Evolutionary conservation across 2,888 invertebrate genomes (phyloP).

Genomic region (Eulithis prunata): DNA sequence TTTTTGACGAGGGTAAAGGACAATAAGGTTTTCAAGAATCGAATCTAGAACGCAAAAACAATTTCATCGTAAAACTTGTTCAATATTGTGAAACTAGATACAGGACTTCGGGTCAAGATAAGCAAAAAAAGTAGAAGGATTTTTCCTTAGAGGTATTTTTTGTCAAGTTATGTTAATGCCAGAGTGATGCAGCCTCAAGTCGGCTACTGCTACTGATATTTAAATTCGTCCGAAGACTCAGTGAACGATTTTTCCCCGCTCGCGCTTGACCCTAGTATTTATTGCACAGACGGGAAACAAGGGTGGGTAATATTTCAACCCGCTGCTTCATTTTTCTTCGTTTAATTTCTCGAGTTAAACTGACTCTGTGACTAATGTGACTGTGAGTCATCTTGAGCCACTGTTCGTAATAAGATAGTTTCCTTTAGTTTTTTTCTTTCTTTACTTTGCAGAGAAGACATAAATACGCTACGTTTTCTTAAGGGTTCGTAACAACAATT

Average conservation of each 20-base stretch:
- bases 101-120: slow-evolving; percentile 57
- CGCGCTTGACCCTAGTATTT: slow-evolving; percentile 56
- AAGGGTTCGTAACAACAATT: slow-evolving; percentile 39
- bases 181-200: slow-evolving; percentile 66
- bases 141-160: slow-evolving; percentile 70
- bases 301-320: slow-evolving; percentile 51
- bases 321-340: slow-evolving; percentile 48
- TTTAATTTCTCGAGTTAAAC: slow-evolving; percentile 44
- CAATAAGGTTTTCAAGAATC: slow-evolving; percentile 32
- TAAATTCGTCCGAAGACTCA: slow-evolving; percentile 68
- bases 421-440: slow-evolving; percentile 21
- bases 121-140: slow-evolving; percentile 55
- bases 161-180: slow-evolving; percentile 80
- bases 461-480: slow-evolving; percentile 21
- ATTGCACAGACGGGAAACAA: slow-evolving; percentile 53
- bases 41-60: slow-evolving; percentile 41
- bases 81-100: slow-evolving; percentile 66
- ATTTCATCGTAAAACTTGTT: slow-evolving; percentile 60
- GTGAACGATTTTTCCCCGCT: slow-evolving; percentile 57
- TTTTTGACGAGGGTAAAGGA: slow-evolving; percentile 33
- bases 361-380: slow-evolving; percentile 37
- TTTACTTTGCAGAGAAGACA: slow-evolving; percentile 13
- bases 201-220: slow-evolving; percentile 76
- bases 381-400: slow-evolving; percentile 33
- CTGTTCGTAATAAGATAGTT: slow-evolving; percentile 28